Percentiles rank a stretch among this genome's conserved stretches.
Conservation (phyloP, 1,140 invertebrate species). For the Trichoplusia ni region DNA sequence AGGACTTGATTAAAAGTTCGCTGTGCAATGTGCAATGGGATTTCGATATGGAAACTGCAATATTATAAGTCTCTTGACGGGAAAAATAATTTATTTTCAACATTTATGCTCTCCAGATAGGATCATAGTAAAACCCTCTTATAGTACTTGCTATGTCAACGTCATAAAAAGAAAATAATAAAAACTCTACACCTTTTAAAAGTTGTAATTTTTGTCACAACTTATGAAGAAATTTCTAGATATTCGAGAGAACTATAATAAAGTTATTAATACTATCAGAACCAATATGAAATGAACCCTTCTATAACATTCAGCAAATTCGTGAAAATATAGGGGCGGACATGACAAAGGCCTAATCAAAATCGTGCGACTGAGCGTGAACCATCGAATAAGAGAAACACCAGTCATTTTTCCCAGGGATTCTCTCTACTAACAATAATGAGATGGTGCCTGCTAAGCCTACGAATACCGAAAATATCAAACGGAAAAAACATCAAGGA, state of each 20-base stretch:
- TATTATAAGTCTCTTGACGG: constrained; percentile 52
- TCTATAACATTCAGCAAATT: not conserved
- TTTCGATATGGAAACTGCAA: constrained; percentile 71
- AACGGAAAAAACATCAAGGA: constrained; percentile 44
- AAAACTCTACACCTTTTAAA: too few species aligned
- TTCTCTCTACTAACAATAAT: constrained; percentile 23
- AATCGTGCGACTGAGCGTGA: not conserved
- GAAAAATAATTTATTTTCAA: constrained; percentile 23
- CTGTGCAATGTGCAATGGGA: constrained; percentile 72
- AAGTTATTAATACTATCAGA: not conserved
- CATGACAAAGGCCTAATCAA: constrained; percentile 6
- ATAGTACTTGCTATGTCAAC: too few species aligned
- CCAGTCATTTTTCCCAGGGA: constrained; percentile 14
- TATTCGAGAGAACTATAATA: too few species aligned
- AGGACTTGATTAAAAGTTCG: constrained; percentile 77
- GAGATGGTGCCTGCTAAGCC: constrained; percentile 11
- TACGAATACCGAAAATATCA: constrained; percentile 27
- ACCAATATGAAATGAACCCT: not conserved
- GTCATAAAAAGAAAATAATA: too few species aligned
- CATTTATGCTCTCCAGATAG: too few species aligned
- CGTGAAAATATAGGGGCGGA: not conserved
- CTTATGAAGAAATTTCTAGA: too few species aligned
- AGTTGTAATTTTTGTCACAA: too few species aligned
- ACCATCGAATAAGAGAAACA: constrained; percentile 13
- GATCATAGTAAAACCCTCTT: too few species aligned